Conservation (phyloP, 1,140 invertebrate genomes). For the Eumeta japonica region DNA sequence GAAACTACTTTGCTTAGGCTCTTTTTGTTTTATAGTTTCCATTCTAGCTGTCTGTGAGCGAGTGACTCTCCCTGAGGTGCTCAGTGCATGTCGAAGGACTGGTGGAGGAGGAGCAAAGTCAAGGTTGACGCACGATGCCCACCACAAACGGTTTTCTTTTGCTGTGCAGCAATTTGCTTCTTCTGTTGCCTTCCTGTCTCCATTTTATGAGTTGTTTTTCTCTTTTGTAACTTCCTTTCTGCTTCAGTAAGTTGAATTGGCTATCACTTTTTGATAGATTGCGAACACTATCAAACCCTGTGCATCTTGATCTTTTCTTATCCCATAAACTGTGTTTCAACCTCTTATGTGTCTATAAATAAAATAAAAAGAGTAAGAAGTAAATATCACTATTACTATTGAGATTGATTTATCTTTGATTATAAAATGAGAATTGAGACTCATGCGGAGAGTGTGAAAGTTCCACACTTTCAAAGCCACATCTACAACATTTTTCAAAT, state of each 20-base stretch:
- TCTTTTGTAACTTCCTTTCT: constrained; percentile 24
- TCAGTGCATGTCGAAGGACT: constrained; percentile 22
- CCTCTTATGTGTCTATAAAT: too few species aligned
- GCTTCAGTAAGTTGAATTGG: constrained; percentile 13
- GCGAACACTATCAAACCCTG: constrained; percentile 30
- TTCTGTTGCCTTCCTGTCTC: constrained; percentile 41
- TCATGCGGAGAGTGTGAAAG: too few species aligned
- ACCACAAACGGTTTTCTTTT: constrained; percentile 42
- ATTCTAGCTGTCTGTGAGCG: constrained; percentile 27
- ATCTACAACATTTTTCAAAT: too few species aligned
- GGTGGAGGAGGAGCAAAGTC: constrained; percentile 34
- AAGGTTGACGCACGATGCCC: constrained; percentile 22
- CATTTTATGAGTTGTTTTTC: constrained; percentile 36
- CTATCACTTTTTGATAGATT: constrained; percentile 24
- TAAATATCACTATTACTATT: too few species aligned
- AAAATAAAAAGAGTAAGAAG: too few species aligned
- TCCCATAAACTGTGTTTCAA: too few species aligned
- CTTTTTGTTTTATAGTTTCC: constrained; percentile 8
- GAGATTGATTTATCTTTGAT: too few species aligned
- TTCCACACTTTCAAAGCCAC: too few species aligned
- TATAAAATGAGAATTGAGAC: too few species aligned
- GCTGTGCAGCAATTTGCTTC: constrained; percentile 25
- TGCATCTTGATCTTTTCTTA: too few species aligned
- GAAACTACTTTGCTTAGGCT: background rate
- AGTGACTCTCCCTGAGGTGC: constrained; percentile 36